Percentiles rank a stretch among this genome's conserved stretches.
These are phyloP conservation scores for Euplagia quadripunctaria DNA, from an alignment of 2,888 invertebrate genomes.

Conservation along the genomic window DNA sequence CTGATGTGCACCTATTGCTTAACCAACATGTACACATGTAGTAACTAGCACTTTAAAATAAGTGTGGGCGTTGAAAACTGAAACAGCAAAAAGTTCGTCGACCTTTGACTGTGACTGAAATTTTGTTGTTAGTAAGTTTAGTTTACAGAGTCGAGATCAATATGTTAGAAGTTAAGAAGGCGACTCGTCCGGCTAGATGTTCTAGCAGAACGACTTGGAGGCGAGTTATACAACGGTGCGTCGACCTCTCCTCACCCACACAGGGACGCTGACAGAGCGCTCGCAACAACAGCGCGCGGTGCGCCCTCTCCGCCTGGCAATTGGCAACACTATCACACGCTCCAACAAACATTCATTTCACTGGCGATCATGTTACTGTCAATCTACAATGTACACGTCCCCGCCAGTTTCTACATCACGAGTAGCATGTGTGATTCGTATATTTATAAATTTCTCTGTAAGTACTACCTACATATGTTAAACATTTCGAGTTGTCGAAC, in stretches of 20 bases:
- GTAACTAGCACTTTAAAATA: neutral
- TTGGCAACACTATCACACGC: neutral
- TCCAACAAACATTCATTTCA: neutral
- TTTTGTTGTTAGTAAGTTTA: neutral
- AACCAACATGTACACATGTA: neutral
- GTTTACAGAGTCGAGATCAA: neutral
- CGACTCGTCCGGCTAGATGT: neutral
- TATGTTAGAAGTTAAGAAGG: slow-evolving; percentile 5
- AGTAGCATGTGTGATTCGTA: too few species aligned
- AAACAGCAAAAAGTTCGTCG: neutral
- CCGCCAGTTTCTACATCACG: neutral
- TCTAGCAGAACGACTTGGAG: neutral
- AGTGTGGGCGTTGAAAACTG: neutral
- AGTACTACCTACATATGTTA: too few species aligned
- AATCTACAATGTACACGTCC: neutral
- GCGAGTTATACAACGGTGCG: slow-evolving; percentile 27
- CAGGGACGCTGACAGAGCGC: slow-evolving; percentile 3
- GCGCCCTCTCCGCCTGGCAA: neutral
- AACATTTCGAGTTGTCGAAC: too few species aligned
- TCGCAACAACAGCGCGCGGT: neutral
- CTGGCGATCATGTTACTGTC: neutral
- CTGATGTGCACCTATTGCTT: neutral
- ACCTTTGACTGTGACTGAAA: slow-evolving; percentile 1
- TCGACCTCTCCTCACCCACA: slow-evolving; percentile 22
- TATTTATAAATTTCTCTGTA: too few species aligned